Percentiles rank a stretch among this genome's conserved stretches.
Evolutionary conservation across 2,797 vertebrate genomes (phyloP).

Genomic region (Remorina albescens): DNA sequence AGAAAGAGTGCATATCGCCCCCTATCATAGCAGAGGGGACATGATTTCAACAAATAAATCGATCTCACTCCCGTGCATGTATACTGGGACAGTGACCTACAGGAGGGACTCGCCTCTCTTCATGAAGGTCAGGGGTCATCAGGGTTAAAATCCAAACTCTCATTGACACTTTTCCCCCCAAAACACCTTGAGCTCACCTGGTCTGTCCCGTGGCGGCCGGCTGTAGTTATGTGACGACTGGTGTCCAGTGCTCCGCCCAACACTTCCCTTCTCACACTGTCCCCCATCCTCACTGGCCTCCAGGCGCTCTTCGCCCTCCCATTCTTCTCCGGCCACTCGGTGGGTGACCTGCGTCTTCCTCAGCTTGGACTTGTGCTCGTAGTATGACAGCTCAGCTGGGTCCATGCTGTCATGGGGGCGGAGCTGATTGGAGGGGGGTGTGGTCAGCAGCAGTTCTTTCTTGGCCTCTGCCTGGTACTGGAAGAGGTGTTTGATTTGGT

Average conservation of each 20-base stretch:
- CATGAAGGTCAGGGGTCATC: too few relatives aligned
- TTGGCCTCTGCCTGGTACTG: conserved; percentile 96
- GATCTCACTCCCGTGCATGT: too few relatives aligned
- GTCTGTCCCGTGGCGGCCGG: conserved; percentile 43
- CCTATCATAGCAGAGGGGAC: too few relatives aligned
- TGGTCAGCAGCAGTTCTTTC: conserved; percentile 85
- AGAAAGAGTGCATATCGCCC: too few relatives aligned
- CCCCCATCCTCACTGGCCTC: conserved; percentile 5
- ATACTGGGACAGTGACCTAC: too few relatives aligned
- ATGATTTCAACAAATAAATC: too few relatives aligned
- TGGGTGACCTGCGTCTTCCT: conserved; percentile 93
- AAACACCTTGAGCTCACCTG: conserved; percentile 50
- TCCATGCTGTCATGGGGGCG: conserved; percentile 69
- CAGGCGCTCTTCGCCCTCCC: conserved; percentile 72
- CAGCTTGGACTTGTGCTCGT: conserved; percentile 96
- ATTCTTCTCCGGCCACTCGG: conserved; percentile 71
- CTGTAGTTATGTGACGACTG: conserved; percentile 39
- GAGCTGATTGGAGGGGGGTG: conserved; percentile 23
- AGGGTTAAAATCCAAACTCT: neutral
- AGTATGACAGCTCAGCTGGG: conserved; percentile 91
- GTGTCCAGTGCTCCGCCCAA: neutral
- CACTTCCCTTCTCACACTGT: conserved; percentile 2
- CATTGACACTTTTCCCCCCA: neutral
- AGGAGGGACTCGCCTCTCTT: too few relatives aligned
- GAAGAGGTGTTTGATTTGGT: conserved; percentile 96